Evolutionary conservation across 2,797 vertebrate genomes (phyloP).

Genomic region (Argentina silus): DNA sequence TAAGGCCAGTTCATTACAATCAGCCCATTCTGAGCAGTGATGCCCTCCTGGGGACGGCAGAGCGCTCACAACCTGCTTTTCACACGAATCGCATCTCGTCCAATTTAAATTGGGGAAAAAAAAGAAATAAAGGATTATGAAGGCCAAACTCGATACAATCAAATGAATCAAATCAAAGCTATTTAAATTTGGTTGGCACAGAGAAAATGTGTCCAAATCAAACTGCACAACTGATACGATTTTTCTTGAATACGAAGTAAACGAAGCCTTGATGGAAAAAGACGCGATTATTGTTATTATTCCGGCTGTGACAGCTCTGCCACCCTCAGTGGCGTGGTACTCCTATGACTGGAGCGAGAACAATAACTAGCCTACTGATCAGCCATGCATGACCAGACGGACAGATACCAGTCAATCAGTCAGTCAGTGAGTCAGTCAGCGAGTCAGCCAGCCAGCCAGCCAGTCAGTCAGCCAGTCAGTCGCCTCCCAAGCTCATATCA

Average conservation of each 20-base stretch:
- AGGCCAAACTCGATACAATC: no score
- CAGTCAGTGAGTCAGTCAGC: no score
- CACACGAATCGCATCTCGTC: background rate
- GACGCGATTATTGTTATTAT: background rate
- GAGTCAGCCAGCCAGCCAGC: constrained; percentile 17
- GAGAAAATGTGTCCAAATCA: background rate
- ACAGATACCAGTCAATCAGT: background rate
- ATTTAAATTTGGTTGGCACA: background rate
- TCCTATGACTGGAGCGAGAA: background rate
- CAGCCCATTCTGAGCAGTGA: constrained; percentile 13
- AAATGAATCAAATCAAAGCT: background rate
- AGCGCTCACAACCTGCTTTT: constrained; percentile 51
- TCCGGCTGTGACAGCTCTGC: background rate
- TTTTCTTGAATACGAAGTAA: no score
- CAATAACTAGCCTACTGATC: constrained; percentile 14
- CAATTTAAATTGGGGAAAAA: background rate
- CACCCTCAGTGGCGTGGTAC: background rate
- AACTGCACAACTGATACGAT: background rate
- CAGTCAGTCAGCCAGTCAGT: constrained; percentile 21
- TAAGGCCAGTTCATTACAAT: constrained; percentile 14
- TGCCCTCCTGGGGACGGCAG: constrained; percentile 38
- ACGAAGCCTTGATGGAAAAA: no score
- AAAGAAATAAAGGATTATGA: background rate
- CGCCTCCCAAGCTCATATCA: no score
- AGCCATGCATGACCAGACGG: constrained; percentile 55